Evolutionary conservation across 2,113 vertebrate species (phyloP).

Genomic region (Syrmaticus mikado): DNA sequence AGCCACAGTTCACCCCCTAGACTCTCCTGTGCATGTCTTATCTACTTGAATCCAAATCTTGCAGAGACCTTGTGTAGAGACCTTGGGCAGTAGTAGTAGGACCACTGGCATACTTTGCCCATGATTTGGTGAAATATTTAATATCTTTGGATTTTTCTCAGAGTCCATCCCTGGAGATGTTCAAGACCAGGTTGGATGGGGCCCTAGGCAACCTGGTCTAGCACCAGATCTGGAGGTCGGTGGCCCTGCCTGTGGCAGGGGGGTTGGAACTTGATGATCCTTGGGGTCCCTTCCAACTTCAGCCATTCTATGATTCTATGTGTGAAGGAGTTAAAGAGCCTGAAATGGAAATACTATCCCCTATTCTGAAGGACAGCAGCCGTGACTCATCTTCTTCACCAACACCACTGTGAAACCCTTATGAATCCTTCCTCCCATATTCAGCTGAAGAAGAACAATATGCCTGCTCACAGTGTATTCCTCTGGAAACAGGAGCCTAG

Average conservation of each 20-base stretch:
- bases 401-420: background rate
- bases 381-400: rapidly evolving
- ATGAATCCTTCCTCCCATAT: background rate
- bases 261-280: no score
- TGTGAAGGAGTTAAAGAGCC: no score
- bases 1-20: background rate
- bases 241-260: no score
- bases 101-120: background rate
- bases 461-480: background rate
- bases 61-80: background rate
- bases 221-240: no score
- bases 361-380: background rate
- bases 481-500: background rate
- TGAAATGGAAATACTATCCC: no score
- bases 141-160: background rate
- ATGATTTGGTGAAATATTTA: background rate
- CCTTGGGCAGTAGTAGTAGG: background rate
- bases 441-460: background rate
- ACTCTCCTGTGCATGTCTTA: rapidly evolving
- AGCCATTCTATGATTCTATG: no score
- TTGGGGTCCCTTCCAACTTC: no score
- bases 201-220: no score
- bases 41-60: rapidly evolving
- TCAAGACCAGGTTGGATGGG: no score
- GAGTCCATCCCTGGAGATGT: no score